Conservation (phyloP, 2,888 invertebrate species). For the Epiblema foenella region DNA sequence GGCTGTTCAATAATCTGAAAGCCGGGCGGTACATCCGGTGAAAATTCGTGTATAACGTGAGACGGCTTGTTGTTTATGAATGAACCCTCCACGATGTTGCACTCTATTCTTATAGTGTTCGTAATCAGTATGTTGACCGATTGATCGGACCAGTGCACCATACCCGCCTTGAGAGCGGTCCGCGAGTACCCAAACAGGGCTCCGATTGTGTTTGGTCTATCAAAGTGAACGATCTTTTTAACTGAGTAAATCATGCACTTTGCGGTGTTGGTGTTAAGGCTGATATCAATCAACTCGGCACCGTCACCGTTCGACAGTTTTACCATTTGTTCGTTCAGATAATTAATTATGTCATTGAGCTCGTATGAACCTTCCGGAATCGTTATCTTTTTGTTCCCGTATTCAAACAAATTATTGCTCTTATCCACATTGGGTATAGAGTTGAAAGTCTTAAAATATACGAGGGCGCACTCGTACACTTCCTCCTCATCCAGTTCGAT, state of each 20-base stretch:
- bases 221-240: slow-evolving; percentile 2
- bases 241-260: slow-evolving; percentile 20
- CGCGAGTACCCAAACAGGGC: neutral
- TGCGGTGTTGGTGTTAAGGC: slow-evolving; percentile 8
- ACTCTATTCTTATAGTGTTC: slow-evolving; percentile 45
- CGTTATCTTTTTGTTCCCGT: slow-evolving; percentile 23
- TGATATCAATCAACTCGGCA: neutral
- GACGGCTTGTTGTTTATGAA: no score
- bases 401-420: slow-evolving; percentile 42
- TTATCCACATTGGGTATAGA: slow-evolving; percentile 43
- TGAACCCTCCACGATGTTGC: no score
- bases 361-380: slow-evolving; percentile 32
- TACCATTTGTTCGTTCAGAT: neutral
- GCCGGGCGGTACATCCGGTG: no score
- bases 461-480: slow-evolving; percentile 25
- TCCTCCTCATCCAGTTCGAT: slow-evolving; percentile 10
- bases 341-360: slow-evolving; percentile 13
- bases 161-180: neutral
- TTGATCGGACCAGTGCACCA: neutral
- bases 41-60: no score
- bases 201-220: neutral
- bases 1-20: no score
- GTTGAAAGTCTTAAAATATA: slow-evolving; percentile 43
- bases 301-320: neutral
- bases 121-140: slow-evolving; percentile 24